A percentile compares a stretch with the other conserved stretches of the same genome.
Conservation (phyloP, 2,797 vertebrate species). For the Eleutherodactylus coqui region DNA sequence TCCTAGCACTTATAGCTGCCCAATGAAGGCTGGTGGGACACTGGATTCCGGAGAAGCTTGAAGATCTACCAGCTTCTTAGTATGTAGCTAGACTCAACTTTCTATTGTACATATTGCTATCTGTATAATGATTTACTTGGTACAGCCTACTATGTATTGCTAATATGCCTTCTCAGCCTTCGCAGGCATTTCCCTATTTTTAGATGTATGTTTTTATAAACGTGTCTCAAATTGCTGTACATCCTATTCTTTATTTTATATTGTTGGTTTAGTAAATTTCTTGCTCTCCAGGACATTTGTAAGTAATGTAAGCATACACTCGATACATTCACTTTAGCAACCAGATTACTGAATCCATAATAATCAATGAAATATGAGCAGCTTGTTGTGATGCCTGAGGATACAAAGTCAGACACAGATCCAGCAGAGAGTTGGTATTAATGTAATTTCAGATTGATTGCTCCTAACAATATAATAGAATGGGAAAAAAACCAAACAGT, state of each 20-base stretch:
- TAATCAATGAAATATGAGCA: conserved; percentile 47
- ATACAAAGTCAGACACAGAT: conserved; percentile 34
- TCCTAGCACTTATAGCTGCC: no score
- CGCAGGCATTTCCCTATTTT: neutral
- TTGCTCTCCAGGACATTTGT: conserved; percentile 36
- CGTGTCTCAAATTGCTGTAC: neutral
- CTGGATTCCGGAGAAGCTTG: no score
- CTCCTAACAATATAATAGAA: conserved; percentile 28
- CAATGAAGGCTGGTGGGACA: no score
- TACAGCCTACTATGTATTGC: neutral
- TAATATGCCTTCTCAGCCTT: neutral
- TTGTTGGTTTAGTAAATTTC: conserved; percentile 27
- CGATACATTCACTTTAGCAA: conserved; percentile 16
- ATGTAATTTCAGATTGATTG: conserved; percentile 37
- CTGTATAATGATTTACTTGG: no score
- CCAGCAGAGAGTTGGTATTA: conserved; percentile 39
- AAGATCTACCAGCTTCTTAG: no score
- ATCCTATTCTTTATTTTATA: neutral
- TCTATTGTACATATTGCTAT: neutral
- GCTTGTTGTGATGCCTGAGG: conserved; percentile 36
- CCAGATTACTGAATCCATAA: conserved; percentile 14
- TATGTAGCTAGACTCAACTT: no score
- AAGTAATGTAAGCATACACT: conserved; percentile 17
- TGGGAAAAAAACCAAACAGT: conserved; percentile 22
- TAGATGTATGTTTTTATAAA: neutral